A percentile compares a stretch with the other conserved stretches of the same genome.
Conservation (phyloP, 2,113 vertebrate species). For the Varanus komodoensis region DNA sequence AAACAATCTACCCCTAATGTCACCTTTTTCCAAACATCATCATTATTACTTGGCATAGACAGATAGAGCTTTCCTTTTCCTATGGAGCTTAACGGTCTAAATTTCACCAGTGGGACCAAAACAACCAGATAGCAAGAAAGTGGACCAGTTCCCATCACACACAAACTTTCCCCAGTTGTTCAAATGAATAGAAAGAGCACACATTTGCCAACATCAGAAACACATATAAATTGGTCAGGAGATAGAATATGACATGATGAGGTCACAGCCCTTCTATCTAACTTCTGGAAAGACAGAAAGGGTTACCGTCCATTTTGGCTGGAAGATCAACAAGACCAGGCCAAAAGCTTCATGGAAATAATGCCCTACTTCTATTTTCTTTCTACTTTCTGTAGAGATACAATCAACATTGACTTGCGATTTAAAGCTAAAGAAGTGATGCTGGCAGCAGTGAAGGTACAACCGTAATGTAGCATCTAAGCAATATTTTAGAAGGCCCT, state of each 20-base stretch:
- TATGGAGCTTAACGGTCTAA: not conserved
- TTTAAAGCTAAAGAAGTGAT: not conserved
- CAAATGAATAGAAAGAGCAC: not conserved
- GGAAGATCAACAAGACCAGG: not conserved
- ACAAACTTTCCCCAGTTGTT: not conserved
- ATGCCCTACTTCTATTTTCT: not conserved
- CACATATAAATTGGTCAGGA: not conserved
- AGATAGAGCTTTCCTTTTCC: not conserved
- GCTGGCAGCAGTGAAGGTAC: not conserved
- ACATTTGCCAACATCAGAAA: not conserved
- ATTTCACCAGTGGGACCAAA: not conserved
- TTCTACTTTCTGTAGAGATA: no score
- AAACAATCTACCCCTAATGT: not conserved
- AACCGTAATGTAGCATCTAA: not conserved
- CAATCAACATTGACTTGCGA: not conserved
- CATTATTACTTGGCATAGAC: not conserved
- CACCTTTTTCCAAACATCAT: not conserved
- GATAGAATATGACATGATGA: not conserved
- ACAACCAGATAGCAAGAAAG: not conserved
- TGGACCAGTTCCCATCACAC: not conserved
- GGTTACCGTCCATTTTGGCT: no score
- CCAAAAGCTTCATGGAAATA: not conserved
- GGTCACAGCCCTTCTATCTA: not conserved
- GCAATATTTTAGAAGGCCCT: not conserved
- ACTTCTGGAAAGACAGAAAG: not conserved